Conservation (phyloP, 2,797 vertebrate species). For the Macrochelys suwanniensis region DNA sequence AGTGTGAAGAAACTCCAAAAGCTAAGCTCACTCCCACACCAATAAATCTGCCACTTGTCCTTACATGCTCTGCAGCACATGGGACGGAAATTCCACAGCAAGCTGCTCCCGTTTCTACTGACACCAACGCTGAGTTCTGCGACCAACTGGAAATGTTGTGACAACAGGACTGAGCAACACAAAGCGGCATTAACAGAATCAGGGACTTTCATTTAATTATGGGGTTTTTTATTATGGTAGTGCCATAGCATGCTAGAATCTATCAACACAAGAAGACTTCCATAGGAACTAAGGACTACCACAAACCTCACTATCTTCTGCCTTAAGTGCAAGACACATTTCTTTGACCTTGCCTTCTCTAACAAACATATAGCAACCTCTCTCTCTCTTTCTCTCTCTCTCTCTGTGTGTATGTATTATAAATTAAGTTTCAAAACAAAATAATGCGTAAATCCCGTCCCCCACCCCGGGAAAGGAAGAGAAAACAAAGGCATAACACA, state of each 20-base stretch:
- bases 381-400: neutral
- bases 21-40: neutral
- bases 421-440: neutral
- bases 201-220: neutral
- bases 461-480: neutral
- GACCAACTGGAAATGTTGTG: neutral
- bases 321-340: neutral
- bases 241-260: neutral
- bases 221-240: neutral
- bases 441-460: neutral
- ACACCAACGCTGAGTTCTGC: neutral
- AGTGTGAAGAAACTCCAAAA: neutral
- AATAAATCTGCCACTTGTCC: neutral
- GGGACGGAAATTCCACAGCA: neutral
- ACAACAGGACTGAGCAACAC: neutral
- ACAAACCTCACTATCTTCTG: neutral
- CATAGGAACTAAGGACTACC: neutral
- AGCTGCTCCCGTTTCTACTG: neutral
- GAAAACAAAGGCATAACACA: neutral
- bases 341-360: neutral
- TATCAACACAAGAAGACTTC: neutral
- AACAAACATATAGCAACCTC: neutral
- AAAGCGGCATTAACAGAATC: neutral
- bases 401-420: neutral
- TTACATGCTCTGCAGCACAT: neutral